Evolutionary conservation across 2,797 vertebrate genomes (phyloP), one percentile per base, ranked within the genome.

Genomic region (Epinephelus malabaricus): DNA sequence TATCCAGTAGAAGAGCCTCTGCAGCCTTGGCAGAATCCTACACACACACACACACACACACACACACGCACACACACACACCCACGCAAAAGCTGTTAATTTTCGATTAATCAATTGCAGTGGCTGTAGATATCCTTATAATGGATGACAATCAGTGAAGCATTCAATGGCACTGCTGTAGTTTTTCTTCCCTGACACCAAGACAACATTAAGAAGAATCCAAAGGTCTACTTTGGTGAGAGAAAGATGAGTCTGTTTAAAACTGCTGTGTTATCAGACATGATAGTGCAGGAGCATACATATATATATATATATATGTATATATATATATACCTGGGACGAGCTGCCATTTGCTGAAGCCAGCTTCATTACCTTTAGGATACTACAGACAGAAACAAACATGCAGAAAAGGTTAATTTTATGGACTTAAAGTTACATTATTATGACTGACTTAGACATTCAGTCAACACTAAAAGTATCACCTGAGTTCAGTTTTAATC

Each of bases 401-500:
- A 64, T 13, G 2, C 23, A 34, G 1, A 69, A 7, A 51, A 70
- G 58, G 70, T 82, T 46, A 76, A 1, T 7, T 21, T 25, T 45
- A 38, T 45, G 2, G 7, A 59, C 64, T 55, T 47, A 15, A 53
- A 43, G 53, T 58, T 8, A 64, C 6, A 62, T 78, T 19, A n/a
- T 58, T 23, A 23, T 30, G 6, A 77, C 23, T 40, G 30, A 68
- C 19, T 38, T 9, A 47, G n/a, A 47, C 15, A 54, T 66, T 81
- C 8, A n/a, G 23, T 34, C 10, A 25, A 38, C 6, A 40, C 19
- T 50, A 13, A 60, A 69, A 75, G 56, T 13, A 81, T 67, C 95
- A 99, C 98, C 98, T 98, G 92, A 99, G 96, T 91, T 99, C 98
- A 0, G 98, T 99, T 95, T 99, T 99, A 93, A 99, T 98, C 95